phyloP scores from a whole-genome alignment of 2,797 vertebrate genomes.

The Clarias laeviceps region DNA sequence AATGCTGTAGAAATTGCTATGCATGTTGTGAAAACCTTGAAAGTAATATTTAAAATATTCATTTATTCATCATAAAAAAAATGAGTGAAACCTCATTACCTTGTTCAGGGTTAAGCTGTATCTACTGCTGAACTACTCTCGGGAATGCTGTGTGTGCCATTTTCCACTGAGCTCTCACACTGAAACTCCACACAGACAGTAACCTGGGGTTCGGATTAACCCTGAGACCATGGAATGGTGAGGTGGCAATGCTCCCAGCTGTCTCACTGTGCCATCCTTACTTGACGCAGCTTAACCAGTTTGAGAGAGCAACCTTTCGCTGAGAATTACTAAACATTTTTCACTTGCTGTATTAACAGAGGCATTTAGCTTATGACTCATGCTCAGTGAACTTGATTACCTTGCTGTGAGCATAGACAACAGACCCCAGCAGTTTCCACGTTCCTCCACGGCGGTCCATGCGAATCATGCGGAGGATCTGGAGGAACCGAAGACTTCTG shows the following conservation, averaged over 20 bases:
- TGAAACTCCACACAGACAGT: neutral
- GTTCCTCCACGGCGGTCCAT: slow-evolving; percentile 97
- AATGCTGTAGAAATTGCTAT: neutral
- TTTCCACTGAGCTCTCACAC: neutral
- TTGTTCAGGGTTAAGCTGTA: neutral
- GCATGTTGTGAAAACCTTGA: neutral
- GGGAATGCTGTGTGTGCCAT: neutral
- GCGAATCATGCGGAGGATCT: slow-evolving; percentile 96
- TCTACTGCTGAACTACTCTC: neutral
- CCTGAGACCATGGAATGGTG: neutral
- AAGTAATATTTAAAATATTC: neutral
- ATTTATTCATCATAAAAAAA: slow-evolving; percentile 2
- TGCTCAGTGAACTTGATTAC: slow-evolving; percentile 60
- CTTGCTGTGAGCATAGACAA: slow-evolving; percentile 98
- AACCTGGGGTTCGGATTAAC: neutral
- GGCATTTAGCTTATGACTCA: neutral
- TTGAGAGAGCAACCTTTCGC: neutral
- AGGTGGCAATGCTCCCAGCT: neutral
- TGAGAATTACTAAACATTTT: neutral
- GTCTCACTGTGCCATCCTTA: neutral
- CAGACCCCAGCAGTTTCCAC: slow-evolving; percentile 95
- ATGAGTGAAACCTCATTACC: neutral
- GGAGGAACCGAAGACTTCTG: slow-evolving; percentile 90
- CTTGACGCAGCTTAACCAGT: neutral
- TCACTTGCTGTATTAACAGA: neutral